Conservation (phyloP, 2,797 vertebrate species). For the Etheostoma perlongum region DNA sequence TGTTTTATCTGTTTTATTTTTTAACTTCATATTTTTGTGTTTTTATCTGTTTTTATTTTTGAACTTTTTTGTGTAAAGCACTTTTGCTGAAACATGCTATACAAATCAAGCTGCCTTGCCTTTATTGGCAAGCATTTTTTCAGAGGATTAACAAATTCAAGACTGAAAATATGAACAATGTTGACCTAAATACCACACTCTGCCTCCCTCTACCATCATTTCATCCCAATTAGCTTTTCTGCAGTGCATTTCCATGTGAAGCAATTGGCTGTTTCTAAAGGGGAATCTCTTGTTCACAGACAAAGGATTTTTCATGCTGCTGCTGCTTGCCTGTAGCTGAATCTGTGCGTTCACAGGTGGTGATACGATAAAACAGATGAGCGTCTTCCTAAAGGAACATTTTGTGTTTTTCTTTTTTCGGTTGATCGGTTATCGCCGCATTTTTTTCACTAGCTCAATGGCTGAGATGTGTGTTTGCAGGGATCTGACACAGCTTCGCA, state of each 20-base stretch:
- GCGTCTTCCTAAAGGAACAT: neutral
- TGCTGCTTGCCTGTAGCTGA: slow-evolving; percentile 14
- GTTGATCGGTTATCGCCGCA: neutral
- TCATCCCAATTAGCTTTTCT: slow-evolving; percentile 45
- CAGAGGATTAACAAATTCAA: slow-evolving; percentile 63
- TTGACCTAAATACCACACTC: slow-evolving; percentile 68
- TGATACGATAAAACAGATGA: neutral
- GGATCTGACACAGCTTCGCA: neutral
- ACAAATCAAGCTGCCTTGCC: neutral
- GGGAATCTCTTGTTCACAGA: slow-evolving; percentile 29
- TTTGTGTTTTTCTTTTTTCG: neutral
- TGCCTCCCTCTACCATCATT: slow-evolving; percentile 8
- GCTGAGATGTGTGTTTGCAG: neutral
- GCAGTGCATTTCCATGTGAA: slow-evolving; percentile 22
- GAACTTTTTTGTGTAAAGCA: too few species aligned
- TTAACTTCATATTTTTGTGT: too few species aligned
- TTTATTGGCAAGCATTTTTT: slow-evolving; percentile 44
- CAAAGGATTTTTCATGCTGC: slow-evolving; percentile 14
- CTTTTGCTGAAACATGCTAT: too few species aligned
- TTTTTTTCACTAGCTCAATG: neutral
- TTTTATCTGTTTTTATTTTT: too few species aligned
- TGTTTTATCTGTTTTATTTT: too few species aligned
- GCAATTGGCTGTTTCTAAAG: slow-evolving; percentile 24
- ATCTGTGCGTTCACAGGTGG: slow-evolving; percentile 10
- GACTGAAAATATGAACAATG: slow-evolving; percentile 59